Evolutionary conservation across 2,113 vertebrate genomes (phyloP), one percentile per base, ranked within the genome.

Genomic region (Coptodon rendalli): DNA sequence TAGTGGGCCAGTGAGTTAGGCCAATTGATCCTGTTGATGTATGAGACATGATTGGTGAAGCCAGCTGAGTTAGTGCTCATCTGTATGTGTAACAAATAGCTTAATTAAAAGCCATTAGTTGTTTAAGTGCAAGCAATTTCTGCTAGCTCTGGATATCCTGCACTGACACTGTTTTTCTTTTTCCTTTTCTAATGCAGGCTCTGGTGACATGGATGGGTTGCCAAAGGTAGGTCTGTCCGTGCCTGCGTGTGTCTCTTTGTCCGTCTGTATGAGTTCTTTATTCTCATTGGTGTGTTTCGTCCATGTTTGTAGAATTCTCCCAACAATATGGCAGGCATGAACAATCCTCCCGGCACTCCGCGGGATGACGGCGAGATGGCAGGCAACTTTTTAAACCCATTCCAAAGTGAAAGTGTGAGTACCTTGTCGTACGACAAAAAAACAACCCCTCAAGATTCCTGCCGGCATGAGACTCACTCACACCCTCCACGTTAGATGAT

Each of bases 401-500:
- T 98, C 97, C 97, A 97, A 95, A 97, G 97, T 87, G 97, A 98
- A 97, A 98, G 97, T 89, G 97, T 97, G 94, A 97, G 97, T 96
- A 86, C 43, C 9, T 6, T 34, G 36, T 4, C 10, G 78, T 24
- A 22, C 24, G 38, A 17, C 80, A 10, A 3, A 34, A 17, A 43
- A 22, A 24, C 8, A 10, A 11, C 10, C 10, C 3, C 61, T 38
- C 34, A 11, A 59, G 52, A 56, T 81, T 40, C n/a, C 31, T 6
- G 3, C 6, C 8, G 2, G 16, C 40, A 16, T 79, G 10, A 66
- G 45, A 66, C 66, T 68, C 13, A 85, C 10, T 80, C 43, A 48
- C 1, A 3, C n/a, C 45, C 45, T 52, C 45, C 45, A 52, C 3
- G 7, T 78, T 52, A 78, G 73, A 34, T 52, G 27, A 52, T 31